These are phyloP conservation scores for Caenorhabditis sulstoni DNA, from an alignment of 2,888 invertebrate genomes.

Conservation along the genomic window DNA sequence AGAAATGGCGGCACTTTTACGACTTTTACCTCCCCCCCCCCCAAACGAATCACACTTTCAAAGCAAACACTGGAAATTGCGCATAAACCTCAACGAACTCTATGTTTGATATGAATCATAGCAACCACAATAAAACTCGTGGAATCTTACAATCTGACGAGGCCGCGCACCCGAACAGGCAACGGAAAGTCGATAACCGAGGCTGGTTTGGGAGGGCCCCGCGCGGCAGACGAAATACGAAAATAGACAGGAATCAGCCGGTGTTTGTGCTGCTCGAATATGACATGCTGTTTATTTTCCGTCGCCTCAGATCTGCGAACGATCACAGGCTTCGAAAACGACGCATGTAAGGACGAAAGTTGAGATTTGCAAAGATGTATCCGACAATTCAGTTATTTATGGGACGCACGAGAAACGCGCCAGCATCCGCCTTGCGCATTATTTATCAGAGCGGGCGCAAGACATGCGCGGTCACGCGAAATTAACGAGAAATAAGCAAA, in stretches of 20 bases:
- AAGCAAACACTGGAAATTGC: conserved; percentile 17
- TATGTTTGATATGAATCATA: conserved; percentile 54
- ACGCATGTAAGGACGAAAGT: neutral
- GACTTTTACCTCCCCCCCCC: conserved; percentile 16
- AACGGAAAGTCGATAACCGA: no score
- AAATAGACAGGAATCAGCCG: conserved; percentile 38
- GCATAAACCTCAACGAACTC: conserved; percentile 27
- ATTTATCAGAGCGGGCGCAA: conserved; percentile 9
- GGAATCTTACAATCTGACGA: conserved; percentile 2
- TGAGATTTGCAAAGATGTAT: no score
- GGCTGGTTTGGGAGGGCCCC: conserved; percentile 1
- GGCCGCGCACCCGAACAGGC: neutral
- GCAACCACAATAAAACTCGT: conserved; percentile 13
- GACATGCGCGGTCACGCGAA: no score
- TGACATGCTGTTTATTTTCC: conserved; percentile 44
- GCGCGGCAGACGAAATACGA: neutral
- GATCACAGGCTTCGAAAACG: conserved; percentile 12
- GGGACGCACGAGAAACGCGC: no score
- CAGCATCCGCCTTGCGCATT: no score
- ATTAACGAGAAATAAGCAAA: no score
- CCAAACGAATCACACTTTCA: conserved; percentile 20
- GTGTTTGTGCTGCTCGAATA: conserved; percentile 35
- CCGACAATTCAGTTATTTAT: no score
- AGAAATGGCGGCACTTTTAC: conserved; percentile 27
- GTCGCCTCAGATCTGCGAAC: conserved; percentile 11